Evolutionary conservation across 2,113 vertebrate species (phyloP).

Genomic region (Myotis lucifugus): DNA sequence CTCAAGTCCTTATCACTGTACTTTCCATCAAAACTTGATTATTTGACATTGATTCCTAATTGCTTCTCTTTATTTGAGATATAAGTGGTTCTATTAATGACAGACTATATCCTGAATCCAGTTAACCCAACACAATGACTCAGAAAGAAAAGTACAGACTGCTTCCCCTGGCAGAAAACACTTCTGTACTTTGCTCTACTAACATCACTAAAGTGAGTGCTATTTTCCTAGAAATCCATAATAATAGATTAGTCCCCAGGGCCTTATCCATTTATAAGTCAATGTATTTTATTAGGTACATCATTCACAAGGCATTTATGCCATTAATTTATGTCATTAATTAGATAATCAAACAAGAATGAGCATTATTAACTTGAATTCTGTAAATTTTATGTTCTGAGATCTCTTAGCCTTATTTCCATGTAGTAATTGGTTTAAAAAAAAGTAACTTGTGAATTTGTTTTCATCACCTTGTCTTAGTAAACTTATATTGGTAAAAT

Average conservation of each 20-base stretch:
- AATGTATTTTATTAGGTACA: neutral
- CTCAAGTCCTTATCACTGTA: neutral
- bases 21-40: slow-evolving; percentile 34
- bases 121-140: neutral
- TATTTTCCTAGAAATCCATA: neutral
- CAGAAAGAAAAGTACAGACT: neutral
- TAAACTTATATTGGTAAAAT: neutral
- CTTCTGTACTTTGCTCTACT: neutral
- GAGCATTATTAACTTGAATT: slow-evolving; percentile 3
- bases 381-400: neutral
- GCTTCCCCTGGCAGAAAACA: neutral
- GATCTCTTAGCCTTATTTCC: neutral
- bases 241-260: neutral
- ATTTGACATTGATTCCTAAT: slow-evolving; percentile 40
- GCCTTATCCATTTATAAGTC: neutral
- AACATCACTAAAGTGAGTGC: neutral
- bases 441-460: neutral
- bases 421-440: neutral
- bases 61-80: slow-evolving; percentile 29
- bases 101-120: neutral
- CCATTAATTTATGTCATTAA: neutral
- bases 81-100: neutral
- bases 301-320: neutral
- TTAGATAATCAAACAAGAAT: neutral
- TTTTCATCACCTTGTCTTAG: neutral